Evolutionary conservation across 2,797 vertebrate genomes (phyloP).

Genomic region (Mycteria americana): DNA sequence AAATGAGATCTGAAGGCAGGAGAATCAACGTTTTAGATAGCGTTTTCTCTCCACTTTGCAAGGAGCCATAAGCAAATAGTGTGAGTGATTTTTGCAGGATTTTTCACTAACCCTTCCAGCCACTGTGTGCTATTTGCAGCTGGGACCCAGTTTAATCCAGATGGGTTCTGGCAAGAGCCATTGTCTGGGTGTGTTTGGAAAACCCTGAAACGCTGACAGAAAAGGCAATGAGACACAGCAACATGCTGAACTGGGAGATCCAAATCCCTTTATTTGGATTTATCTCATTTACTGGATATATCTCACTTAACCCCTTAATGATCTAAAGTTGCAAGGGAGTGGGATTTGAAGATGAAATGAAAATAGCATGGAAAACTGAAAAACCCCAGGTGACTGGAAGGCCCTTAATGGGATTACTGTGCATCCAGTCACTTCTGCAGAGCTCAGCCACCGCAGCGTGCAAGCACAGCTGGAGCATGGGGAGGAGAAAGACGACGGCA

Average conservation of each 20-base stretch:
- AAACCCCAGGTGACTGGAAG: neutral
- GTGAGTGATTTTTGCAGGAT: neutral
- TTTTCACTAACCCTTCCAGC: neutral
- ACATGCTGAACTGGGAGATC: neutral
- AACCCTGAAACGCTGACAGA: neutral
- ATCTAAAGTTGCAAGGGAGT: neutral
- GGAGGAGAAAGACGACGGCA: neutral
- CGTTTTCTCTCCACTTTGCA: neutral
- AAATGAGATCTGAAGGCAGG: neutral
- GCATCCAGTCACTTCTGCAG: neutral
- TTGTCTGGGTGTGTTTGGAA: neutral
- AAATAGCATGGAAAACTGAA: neutral
- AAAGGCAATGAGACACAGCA: neutral
- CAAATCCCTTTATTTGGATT: constrained; percentile 54
- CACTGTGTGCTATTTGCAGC: neutral
- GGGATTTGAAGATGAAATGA: constrained; percentile 19
- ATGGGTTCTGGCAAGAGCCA: neutral
- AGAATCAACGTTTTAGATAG: neutral
- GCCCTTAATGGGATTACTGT: neutral
- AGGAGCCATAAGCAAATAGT: neutral
- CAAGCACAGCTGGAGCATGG: neutral
- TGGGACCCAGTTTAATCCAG: neutral
- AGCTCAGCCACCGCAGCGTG: neutral
- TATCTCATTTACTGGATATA: constrained; percentile 12
- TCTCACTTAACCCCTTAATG: constrained; percentile 44